phyloP scores from a whole-genome alignment of 2,797 vertebrate species.

The Podarcis siculus region DNA sequence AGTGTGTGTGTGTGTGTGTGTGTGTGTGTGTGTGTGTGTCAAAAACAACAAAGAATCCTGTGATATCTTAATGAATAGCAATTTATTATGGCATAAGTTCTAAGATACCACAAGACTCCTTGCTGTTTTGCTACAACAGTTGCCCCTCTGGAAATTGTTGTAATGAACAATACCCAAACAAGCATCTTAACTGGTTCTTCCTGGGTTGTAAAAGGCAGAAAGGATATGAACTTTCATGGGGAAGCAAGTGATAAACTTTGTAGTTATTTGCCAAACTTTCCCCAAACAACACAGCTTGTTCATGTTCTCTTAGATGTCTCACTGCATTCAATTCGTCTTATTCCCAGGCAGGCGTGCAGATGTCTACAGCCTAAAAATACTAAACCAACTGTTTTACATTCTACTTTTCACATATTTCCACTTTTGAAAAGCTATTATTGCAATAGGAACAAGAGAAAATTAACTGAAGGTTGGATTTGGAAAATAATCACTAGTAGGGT shows the following conservation, averaged over 20 bases:
- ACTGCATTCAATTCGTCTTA: neutral
- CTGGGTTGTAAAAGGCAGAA: constrained; percentile 28
- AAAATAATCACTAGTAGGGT: too few relatives aligned
- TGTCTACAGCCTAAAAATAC: constrained; percentile 9
- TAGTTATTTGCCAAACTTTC: constrained; percentile 18
- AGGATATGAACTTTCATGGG: neutral
- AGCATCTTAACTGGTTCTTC: neutral
- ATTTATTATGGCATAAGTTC: neutral
- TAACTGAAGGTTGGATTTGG: neutral
- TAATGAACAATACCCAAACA: neutral
- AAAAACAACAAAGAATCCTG: neutral
- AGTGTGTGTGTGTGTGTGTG: neutral
- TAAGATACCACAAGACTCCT: neutral
- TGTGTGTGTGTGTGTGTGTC: too few relatives aligned
- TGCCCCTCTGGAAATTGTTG: neutral
- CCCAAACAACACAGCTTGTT: neutral
- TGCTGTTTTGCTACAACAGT: neutral
- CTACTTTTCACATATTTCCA: neutral
- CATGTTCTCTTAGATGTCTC: neutral
- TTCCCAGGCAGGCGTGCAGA: neutral
- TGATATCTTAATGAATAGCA: neutral
- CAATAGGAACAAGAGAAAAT: neutral
- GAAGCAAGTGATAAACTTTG: neutral
- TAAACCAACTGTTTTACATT: neutral
- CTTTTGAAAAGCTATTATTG: neutral